A percentile compares a stretch with the other conserved stretches of the same genome.
These are phyloP conservation scores for Papilio elwesi DNA, from an alignment of 2,888 invertebrate species.

Conservation along the genomic window DNA sequence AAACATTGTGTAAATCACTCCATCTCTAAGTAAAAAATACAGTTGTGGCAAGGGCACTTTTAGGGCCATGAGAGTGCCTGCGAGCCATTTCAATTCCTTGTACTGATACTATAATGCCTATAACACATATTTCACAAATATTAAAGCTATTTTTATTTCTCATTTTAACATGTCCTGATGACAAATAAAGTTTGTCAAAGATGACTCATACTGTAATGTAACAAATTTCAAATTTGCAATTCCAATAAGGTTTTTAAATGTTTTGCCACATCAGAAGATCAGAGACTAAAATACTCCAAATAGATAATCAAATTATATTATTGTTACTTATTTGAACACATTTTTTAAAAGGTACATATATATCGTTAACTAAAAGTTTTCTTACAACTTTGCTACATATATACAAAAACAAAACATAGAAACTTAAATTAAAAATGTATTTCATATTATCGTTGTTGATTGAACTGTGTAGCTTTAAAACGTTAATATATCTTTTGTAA, in stretches of 20 bases:
- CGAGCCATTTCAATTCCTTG: no score
- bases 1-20: no score
- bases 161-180: neutral
- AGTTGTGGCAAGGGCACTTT: no score
- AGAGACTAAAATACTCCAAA: neutral
- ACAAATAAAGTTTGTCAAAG: neutral
- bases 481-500: neutral
- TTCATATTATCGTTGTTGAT: neutral
- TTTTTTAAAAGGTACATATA: neutral
- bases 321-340: neutral
- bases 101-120: no score
- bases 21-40: no score
- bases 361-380: neutral
- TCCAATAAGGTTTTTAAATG: neutral
- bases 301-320: neutral
- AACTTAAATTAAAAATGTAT: neutral
- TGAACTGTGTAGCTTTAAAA: neutral
- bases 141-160: no score
- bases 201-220: conserved; percentile 5
- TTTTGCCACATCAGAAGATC: neutral
- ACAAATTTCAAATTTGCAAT: neutral
- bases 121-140: no score
- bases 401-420: neutral
- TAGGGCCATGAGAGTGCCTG: no score
- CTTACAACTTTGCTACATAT: neutral